Conservation (phyloP, 2,113 vertebrate species). For the Tragelaphus imberbis region DNA sequence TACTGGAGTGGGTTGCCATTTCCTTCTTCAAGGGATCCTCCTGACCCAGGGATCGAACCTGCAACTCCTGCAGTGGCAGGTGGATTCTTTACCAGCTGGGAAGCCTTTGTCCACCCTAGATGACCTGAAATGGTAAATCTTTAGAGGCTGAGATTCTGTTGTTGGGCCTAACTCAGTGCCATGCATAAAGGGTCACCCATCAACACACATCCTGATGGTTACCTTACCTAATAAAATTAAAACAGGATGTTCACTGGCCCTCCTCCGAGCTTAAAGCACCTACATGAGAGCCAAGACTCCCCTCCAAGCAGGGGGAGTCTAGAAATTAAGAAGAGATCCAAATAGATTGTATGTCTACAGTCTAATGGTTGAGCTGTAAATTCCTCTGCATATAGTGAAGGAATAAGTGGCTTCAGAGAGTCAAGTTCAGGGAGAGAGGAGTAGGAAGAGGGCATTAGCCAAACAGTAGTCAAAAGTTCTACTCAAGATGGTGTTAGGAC, state of each 20-base stretch:
- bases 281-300: accelerated
- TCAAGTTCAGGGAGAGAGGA: not conserved
- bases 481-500: not conserved
- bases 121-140: not conserved
- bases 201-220: not conserved
- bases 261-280: not conserved
- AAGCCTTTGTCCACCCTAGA: not conserved
- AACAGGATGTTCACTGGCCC: not conserved
- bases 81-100: not conserved
- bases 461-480: not conserved
- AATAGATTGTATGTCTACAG: not conserved
- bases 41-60: not conserved
- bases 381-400: not conserved
- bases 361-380: not conserved
- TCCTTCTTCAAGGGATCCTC: not conserved
- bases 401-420: not conserved
- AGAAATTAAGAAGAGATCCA: not conserved
- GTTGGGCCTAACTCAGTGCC: not conserved
- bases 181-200: not conserved
- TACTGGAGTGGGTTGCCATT: not conserved
- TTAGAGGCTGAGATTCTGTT: not conserved
- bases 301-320: not conserved
- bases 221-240: not conserved
- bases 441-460: not conserved
- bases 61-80: not conserved